Base-by-base conservation (phyloP, 2,113 vertebrate species). In the Capreolus pygargus region DNA sequence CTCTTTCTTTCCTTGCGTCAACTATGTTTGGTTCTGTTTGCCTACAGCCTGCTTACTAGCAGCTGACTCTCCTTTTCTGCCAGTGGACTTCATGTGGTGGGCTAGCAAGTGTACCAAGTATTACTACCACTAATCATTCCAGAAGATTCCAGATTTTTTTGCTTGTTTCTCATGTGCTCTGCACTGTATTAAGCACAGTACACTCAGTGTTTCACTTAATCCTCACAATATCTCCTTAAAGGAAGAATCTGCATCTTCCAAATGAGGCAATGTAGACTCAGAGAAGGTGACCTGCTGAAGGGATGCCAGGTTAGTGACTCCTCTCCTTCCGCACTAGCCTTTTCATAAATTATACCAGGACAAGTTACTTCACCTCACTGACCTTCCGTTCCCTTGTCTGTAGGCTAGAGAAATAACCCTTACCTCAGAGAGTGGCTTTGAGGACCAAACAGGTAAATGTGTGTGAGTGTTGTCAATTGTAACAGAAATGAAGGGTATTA, bases 351-450 rank as follows among this genome's bases (percentile, higher is more conserved):
- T 52, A 81, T 76, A 43, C 6, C 45, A 94, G 81, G 55, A 55
- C 19, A 89, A 43, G 27, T 61, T 89, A 70, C n/a, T 91, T 86
- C 61, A 79, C 52, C 16, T 95, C 74, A 3, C 28, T 57, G 74
- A 94, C 85, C n/a, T 94, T 95, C 30, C 30, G n/a, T 78, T 92
- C 10, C 19, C 61, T 96, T 95, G n/a, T 92, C 50, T 95, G 23
- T 78, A 94, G 95, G 91, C 94, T 57, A 36, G 39, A 91, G 60
- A 57, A 64, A 87, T 87, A 91, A 79, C 86, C 76, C 43, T 86
- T 28, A 95, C 36, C 10, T 79, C 54, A 92, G 60, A 81, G 28
- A 19, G 10, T 86, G 17, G 16, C 33, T 67, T 23, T 57, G 64
- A 89, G 78, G 45, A n/a, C 58, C 79, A 96, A 91, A 88, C 36